Evolutionary conservation across 2,888 invertebrate genomes (phyloP).

Genomic region (Archaeoteleia sp.): DNA sequence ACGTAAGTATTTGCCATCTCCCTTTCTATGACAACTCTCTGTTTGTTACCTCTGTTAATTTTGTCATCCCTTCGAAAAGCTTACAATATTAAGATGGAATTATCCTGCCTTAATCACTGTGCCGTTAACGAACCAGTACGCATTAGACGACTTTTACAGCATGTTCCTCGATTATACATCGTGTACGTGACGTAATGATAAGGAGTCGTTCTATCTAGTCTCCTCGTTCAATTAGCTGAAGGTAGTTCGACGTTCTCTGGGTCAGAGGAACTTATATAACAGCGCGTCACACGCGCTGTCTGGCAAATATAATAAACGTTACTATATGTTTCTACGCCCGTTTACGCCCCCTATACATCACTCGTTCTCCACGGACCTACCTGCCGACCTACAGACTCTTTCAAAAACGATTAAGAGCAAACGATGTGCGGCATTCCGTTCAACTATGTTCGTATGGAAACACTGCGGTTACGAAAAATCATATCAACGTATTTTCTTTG

Average conservation of each 20-base stretch:
- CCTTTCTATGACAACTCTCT: too few species aligned
- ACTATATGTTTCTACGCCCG: constrained; percentile 68
- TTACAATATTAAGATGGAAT: too few species aligned
- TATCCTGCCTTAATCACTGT: too few species aligned
- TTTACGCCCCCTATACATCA: constrained; percentile 71
- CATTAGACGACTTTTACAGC: too few species aligned
- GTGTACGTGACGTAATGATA: constrained; percentile 2
- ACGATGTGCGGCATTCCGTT: background rate
- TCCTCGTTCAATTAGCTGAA: constrained; percentile 1
- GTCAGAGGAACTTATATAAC: constrained; percentile 41
- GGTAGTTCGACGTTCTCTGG: constrained; percentile 16
- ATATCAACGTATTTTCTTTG: too few species aligned
- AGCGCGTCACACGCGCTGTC: constrained; percentile 52
- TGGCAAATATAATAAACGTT: constrained; percentile 69
- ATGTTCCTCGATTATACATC: too few species aligned
- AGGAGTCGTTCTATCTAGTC: background rate
- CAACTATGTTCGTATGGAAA: too few species aligned
- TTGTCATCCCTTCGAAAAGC: too few species aligned
- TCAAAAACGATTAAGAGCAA: constrained; percentile 30
- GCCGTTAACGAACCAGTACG: background rate
- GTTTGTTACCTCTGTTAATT: too few species aligned
- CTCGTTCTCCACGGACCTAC: constrained; percentile 56
- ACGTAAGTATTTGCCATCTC: constrained; percentile 64
- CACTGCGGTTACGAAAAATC: too few species aligned
- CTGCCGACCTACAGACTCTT: constrained; percentile 56